Evolutionary conservation across 37 sponge, comb jelly and placozoan species (phyloP).

Genomic region (Axinella damicornis): DNA sequence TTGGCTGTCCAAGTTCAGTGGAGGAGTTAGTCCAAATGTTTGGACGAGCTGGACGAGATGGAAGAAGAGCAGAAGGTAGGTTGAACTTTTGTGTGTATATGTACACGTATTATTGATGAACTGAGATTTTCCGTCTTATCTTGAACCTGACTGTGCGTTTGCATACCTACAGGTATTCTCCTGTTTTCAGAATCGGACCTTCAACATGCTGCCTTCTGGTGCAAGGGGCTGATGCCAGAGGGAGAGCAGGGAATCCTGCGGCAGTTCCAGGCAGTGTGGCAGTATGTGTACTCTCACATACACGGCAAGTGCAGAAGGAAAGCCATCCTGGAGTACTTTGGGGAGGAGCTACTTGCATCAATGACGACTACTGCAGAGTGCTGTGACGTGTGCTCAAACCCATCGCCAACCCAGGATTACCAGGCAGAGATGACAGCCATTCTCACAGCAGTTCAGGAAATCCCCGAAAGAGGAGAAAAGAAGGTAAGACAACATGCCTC

Average conservation of each 20-base stretch:
- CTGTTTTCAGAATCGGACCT: too few species aligned
- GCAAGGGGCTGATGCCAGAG: background rate
- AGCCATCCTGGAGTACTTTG: conserved; percentile 14
- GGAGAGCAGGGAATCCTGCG: background rate
- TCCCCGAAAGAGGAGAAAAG: conserved; percentile 39
- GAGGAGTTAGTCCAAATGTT: too few species aligned
- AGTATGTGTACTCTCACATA: conserved; percentile 20
- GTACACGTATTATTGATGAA: too few species aligned
- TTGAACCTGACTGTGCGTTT: too few species aligned
- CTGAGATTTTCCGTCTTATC: too few species aligned
- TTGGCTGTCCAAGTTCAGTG: too few species aligned
- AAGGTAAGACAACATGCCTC: background rate
- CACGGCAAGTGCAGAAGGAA: background rate
- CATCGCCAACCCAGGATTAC: background rate
- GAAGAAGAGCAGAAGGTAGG: too few species aligned
- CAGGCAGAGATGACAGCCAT: conserved; percentile 25
- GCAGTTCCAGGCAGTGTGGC: conserved; percentile 2
- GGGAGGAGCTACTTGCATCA: background rate
- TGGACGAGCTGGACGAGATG: too few species aligned
- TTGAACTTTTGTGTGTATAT: too few species aligned
- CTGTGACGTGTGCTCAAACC: conserved; percentile 8
- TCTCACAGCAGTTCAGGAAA: conserved; percentile 9
- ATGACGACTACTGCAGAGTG: background rate
- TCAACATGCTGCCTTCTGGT: too few species aligned
- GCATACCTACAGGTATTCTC: too few species aligned